Conservation (phyloP, 2,888 invertebrate species). For the Morpho helenor region DNA sequence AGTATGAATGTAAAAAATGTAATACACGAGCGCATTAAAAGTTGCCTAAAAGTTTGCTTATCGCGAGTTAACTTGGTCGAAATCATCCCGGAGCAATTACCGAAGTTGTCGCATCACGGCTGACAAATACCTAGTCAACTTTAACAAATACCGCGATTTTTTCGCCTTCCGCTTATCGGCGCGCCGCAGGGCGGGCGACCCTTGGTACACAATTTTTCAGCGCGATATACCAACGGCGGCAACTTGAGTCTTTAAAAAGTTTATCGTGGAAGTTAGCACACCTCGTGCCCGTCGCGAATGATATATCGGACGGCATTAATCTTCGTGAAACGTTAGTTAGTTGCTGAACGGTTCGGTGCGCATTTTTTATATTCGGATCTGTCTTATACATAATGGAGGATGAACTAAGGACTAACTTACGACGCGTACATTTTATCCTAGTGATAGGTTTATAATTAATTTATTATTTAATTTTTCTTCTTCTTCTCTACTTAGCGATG, state of each 20-base stretch:
- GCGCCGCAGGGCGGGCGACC: constrained; percentile 59
- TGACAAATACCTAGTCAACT: constrained; percentile 71
- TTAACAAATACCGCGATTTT: constrained; percentile 72
- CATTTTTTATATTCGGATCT: too few species aligned
- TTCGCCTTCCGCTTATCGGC: constrained; percentile 56
- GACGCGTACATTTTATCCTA: too few species aligned
- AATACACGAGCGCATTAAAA: constrained; percentile 11
- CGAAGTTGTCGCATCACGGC: constrained; percentile 49
- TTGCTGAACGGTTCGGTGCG: constrained; percentile 25
- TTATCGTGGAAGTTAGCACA: constrained; percentile 72
- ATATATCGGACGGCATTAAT: constrained; percentile 70
- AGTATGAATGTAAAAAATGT: constrained; percentile 7
- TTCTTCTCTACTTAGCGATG: too few species aligned
- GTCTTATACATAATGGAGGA: too few species aligned
- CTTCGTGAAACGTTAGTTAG: constrained; percentile 65
- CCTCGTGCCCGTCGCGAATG: constrained; percentile 60
- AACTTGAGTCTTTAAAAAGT: constrained; percentile 77
- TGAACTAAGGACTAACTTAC: too few species aligned
- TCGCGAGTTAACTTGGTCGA: constrained; percentile 20
- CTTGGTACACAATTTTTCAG: constrained; percentile 76
- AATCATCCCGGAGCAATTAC: constrained; percentile 55
- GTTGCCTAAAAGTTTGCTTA: constrained; percentile 12
- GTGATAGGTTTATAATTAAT: too few species aligned
- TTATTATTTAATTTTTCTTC: too few species aligned
- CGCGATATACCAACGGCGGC: constrained; percentile 59